Base-by-base conservation (phyloP, 2,113 vertebrate species). In the Toxostoma redivivum region DNA sequence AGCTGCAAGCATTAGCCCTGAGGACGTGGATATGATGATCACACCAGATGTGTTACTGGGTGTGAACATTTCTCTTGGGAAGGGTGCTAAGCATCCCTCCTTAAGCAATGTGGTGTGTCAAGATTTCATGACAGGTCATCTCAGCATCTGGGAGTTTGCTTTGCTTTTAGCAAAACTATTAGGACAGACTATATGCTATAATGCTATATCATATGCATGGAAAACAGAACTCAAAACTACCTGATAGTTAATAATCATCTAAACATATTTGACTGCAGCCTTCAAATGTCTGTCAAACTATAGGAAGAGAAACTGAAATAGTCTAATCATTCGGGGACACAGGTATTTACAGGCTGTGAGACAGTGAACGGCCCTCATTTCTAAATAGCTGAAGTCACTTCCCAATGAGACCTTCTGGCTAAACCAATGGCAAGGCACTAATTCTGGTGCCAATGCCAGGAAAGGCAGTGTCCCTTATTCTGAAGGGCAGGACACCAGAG, bases 21-120 rank as follows among this genome's bases (percentile, higher is more conserved):
- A 72, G 15, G 45, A 65, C 0, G 0, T 8, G 25, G 25, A 37
- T 5, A 3, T 31, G 53, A 57, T 0, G 0, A 3, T 44, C 4
- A 2, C 2, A 14, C 9, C 60, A 88, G 58, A 33, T 61, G 35
- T 79, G 23, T 64, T 50, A 60, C 51, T 69, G 35, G 18, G 27
- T n/a, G 44, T 60, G 44, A 85, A n/a, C 19, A 61, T 80, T 85
- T 57, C 56, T 58, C 69, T 50, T 61, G 40, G 47, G 23, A 66
- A 69, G 71, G 27, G 17, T 27, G 45, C 33, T 12, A 62, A 66
- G 17, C 21, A 70, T 23, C 12, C 35, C 8, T 56, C 28, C 40
- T 27, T 23, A n/a, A 85, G 15, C 22, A 67, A 53, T 12, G 48
- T 37, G 33, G 10, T 53, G 8, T 65, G 12, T 50, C 2, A 1